Conservation (phyloP, 1,140 invertebrate species). For the Asobara japonica region DNA sequence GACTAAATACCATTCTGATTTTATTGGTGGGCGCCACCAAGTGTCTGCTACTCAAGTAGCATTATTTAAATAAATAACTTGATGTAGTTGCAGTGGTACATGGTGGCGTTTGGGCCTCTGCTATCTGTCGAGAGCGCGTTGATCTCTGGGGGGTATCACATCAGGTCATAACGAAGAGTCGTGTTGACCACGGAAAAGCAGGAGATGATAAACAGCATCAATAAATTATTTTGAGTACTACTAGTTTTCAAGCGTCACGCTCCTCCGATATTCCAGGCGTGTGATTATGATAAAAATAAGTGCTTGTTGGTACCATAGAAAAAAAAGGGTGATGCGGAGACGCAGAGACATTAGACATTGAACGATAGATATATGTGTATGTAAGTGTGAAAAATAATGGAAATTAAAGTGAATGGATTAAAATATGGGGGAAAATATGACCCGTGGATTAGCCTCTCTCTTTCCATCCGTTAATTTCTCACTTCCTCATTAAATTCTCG, state of each 20-base stretch:
- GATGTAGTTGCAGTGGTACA: background rate
- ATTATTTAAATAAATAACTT: constrained; percentile 23
- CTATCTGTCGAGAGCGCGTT: constrained; percentile 22
- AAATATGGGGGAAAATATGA: constrained; percentile 15
- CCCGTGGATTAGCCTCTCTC: background rate
- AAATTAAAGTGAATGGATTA: constrained; percentile 6
- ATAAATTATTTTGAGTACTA: constrained; percentile 9
- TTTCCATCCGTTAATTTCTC: constrained; percentile 55
- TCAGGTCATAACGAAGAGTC: constrained; percentile 32
- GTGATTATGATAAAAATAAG: background rate
- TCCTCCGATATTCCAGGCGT: background rate
- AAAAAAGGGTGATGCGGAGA: background rate
- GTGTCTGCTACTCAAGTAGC: background rate
- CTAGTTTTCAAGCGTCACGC: background rate
- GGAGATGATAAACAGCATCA: constrained; percentile 12
- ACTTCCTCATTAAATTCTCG: constrained; percentile 65
- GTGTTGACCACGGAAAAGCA: constrained; percentile 14
- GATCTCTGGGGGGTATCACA: constrained; percentile 44
- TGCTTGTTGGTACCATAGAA: too few relatives aligned
- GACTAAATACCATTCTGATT: background rate
- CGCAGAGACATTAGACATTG: background rate
- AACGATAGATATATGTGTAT: background rate
- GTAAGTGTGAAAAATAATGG: background rate
- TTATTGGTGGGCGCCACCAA: background rate
- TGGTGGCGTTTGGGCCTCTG: background rate